Evolutionary conservation across 2,113 vertebrate genomes (phyloP), one percentile per base, ranked within the genome.

Genomic region (Orthonyx spaldingii): DNA sequence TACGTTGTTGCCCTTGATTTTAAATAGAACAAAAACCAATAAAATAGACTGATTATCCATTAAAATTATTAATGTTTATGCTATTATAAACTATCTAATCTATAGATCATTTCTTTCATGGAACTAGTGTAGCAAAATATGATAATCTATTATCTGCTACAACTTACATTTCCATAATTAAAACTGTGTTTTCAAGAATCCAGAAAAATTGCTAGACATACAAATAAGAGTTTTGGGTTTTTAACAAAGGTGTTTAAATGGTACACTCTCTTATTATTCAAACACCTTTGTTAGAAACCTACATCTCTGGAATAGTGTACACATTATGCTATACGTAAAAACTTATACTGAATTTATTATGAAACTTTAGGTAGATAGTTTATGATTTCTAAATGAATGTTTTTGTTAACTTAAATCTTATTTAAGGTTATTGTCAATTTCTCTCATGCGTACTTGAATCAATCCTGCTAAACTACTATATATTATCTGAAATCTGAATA

Each of bases 391-490:
- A 70, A 85, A 74, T 70, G 12, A 76, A 80, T 76, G 17, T 27
- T 94, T 90, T 84, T 89, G 64, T 60, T 91, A 61, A 26, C 65
- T 81, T 53, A 84, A 78, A 35, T 69, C 2, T 74, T 89, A 92
- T 90, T 97, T 97, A 66, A 94, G 20, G 78, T 94, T 86, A 88
- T 70, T 94, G 24, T 90, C 82, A 79, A 50, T 93, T 95, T 94
- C 49, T 94, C 46, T 69, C 83, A 75, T 81, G 89, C 17, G 19
- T 60, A 35, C 26, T 87, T 92, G 47, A 91, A 93, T 90, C 68
- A 96, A 64, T 87, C 37, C 42, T 46, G 16, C 22, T 50, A 89
- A 57, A 28, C 50, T 96, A 90, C n/a, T 78, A 14, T 39, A 64
- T 87, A 91, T 94, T 94, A 79, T 69, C 50, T 94, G 47, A 90